Evolutionary conservation across 2,797 vertebrate genomes (phyloP).

Genomic region (Clarias fuscus): DNA sequence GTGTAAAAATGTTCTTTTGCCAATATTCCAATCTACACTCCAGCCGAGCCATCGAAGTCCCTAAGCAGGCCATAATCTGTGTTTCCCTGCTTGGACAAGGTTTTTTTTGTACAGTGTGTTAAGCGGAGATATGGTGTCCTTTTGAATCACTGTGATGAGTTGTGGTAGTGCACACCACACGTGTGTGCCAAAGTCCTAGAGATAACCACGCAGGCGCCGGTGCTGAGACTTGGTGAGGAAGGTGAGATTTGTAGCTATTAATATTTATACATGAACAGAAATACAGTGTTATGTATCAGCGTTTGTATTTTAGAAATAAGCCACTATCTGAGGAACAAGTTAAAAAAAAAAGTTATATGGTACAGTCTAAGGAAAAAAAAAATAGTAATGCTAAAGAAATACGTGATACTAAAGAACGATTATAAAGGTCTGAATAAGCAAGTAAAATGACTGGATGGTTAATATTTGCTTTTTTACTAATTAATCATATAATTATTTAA

Average conservation of each 20-base stretch:
- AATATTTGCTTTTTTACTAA: not conserved
- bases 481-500: not conserved
- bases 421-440: not conserved
- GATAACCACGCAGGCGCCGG: not conserved
- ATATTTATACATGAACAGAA: constrained; percentile 5
- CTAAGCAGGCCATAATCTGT: constrained; percentile 3
- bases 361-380: not conserved
- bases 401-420: not conserved
- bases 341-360: not conserved
- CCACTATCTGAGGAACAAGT: not conserved
- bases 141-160: constrained; percentile 11
- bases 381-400: not conserved
- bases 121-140: constrained; percentile 22
- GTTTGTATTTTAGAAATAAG: not conserved
- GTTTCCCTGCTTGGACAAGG: constrained; percentile 20
- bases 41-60: constrained; percentile 3
- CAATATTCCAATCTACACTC: not conserved
- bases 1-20: constrained; percentile 5
- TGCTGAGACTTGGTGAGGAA: not conserved
- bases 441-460: not conserved
- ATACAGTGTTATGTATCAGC: not conserved
- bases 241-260: not conserved
- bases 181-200: not conserved
- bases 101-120: constrained; percentile 36
- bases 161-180: constrained; percentile 3